Conservation (phyloP, 2,797 vertebrate genomes). For the Poeciliopsis turneri region DNA sequence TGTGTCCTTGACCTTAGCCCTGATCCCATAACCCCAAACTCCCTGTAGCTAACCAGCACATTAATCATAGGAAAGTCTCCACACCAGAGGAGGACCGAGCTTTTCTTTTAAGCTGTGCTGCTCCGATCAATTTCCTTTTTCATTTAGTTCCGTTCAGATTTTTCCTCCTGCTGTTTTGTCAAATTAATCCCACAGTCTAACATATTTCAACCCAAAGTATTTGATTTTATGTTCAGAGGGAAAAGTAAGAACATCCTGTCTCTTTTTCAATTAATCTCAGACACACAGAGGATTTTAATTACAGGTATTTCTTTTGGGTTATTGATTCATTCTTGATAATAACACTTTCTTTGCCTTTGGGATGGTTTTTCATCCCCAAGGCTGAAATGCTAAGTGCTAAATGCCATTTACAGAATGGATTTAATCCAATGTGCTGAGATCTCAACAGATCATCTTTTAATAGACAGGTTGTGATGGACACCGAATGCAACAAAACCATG, state of each 20-base stretch:
- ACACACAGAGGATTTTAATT: constrained; percentile 25
- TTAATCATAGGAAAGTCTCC: constrained; percentile 58
- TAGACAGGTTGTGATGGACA: constrained; percentile 68
- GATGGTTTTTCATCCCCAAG: constrained; percentile 65
- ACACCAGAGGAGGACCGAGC: constrained; percentile 45
- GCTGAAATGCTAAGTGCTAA: too few relatives aligned
- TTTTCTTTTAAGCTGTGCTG: constrained; percentile 23
- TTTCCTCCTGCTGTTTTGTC: constrained; percentile 11
- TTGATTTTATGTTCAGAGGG: background rate
- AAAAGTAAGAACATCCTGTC: constrained; percentile 11
- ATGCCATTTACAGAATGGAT: constrained; percentile 52
- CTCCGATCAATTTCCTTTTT: constrained; percentile 46
- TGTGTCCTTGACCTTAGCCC: constrained; percentile 43
- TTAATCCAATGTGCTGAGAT: constrained; percentile 50
- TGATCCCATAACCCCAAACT: constrained; percentile 45
- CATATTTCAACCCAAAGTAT: constrained; percentile 6
- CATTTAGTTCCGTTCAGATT: constrained; percentile 35
- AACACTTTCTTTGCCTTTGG: constrained; percentile 30
- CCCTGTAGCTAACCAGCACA: constrained; percentile 9
- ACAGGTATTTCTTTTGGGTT: constrained; percentile 27
- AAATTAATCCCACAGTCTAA: constrained; percentile 13
- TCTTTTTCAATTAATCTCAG: background rate
- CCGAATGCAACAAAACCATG: constrained; percentile 38
- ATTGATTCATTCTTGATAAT: constrained; percentile 26
- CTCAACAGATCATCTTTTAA: constrained; percentile 48